Evolutionary conservation across 1,140 invertebrate genomes (phyloP).

Genomic region (Contarinia nasturtii): DNA sequence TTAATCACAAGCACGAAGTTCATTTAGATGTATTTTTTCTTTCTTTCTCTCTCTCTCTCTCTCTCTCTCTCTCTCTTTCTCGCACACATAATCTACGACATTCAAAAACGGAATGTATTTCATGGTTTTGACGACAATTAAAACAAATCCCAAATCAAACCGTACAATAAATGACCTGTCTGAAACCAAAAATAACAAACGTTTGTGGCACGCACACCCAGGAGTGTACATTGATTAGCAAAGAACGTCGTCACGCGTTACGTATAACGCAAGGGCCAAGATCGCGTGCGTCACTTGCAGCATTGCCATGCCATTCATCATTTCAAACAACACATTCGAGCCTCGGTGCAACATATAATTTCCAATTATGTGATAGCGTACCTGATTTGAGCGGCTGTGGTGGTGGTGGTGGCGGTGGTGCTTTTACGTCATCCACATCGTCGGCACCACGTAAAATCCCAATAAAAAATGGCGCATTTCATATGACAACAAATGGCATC

Average conservation of each 20-base stretch:
- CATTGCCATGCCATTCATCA: slow-evolving; percentile 20
- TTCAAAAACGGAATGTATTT: too few relatives aligned
- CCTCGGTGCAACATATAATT: slow-evolving; percentile 19
- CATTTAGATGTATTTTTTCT: too few relatives aligned
- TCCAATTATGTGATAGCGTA: slow-evolving; percentile 21
- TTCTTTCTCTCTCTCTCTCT: too few relatives aligned
- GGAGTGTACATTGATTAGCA: slow-evolving; percentile 37
- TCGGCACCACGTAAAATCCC: neutral
- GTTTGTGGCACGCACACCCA: slow-evolving; percentile 10
- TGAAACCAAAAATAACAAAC: neutral
- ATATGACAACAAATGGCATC: neutral
- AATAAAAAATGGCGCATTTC: neutral
- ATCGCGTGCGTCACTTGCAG: slow-evolving; percentile 20
- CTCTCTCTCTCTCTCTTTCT: too few relatives aligned
- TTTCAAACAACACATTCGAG: slow-evolving; percentile 20
- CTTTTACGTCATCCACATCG: slow-evolving; percentile 17
- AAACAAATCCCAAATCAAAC: too few relatives aligned
- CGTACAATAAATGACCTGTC: too few relatives aligned
- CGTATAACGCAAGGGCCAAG: slow-evolving; percentile 28
- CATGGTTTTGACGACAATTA: too few relatives aligned
- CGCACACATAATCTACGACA: too few relatives aligned
- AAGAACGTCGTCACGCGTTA: slow-evolving; percentile 33
- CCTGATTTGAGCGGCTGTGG: slow-evolving; percentile 15
- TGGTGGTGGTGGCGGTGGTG: neutral
- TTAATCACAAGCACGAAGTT: neutral